Percentiles rank a stretch among this genome's conserved stretches.
phyloP scores from a whole-genome alignment of 1,140 invertebrate genomes.

The Calosoma granatense region DNA sequence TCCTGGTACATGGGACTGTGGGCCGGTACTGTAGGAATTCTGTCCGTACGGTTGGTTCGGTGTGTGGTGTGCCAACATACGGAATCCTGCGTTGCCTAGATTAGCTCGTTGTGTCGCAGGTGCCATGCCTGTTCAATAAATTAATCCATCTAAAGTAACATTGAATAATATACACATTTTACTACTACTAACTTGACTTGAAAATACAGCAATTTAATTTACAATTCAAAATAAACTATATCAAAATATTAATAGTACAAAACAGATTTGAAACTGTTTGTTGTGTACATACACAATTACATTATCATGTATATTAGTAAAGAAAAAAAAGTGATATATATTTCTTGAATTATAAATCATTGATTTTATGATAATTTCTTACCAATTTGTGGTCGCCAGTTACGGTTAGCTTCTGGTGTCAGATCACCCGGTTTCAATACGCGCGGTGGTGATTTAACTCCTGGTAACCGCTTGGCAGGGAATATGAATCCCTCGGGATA shows the following conservation, averaged over 20 bases:
- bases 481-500: slow-evolving; percentile 70
- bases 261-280: no score
- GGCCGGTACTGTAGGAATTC: slow-evolving; percentile 12
- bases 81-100: slow-evolving; percentile 53
- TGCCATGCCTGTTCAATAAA: slow-evolving; percentile 21
- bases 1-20: slow-evolving; percentile 14
- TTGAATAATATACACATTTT: background rate
- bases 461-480: slow-evolving; percentile 58
- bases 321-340: background rate
- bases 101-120: slow-evolving; percentile 39
- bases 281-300: no score
- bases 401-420: slow-evolving; percentile 50
- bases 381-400: slow-evolving; percentile 64
- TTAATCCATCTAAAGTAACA: background rate
- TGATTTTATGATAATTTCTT: slow-evolving; percentile 9
- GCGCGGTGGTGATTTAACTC: slow-evolving; percentile 55
- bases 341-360: background rate
- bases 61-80: slow-evolving; percentile 45
- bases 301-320: no score
- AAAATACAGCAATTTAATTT: no score
- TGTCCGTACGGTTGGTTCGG: slow-evolving; percentile 10
- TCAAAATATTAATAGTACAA: no score
- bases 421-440: slow-evolving; percentile 76
- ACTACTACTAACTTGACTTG: background rate
- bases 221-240: no score